Evolutionary conservation across 1,140 invertebrate genomes (phyloP).

Genomic region (Schmidtea mediterranea): DNA sequence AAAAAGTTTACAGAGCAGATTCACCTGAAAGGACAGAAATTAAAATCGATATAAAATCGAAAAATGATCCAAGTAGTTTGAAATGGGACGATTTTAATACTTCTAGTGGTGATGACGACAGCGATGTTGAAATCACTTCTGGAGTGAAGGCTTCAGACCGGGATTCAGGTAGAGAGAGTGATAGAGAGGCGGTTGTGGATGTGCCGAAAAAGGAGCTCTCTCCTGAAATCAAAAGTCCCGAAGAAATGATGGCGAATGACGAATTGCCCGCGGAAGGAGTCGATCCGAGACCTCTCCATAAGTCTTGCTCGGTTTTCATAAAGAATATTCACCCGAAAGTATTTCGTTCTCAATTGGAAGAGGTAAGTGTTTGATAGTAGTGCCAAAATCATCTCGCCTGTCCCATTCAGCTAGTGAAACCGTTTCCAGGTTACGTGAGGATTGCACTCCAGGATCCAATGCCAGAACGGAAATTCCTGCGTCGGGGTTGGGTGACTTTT

Average conservation of each 20-base stretch:
- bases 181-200: constrained; percentile 11
- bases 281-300: constrained; percentile 37
- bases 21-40: neutral
- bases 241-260: constrained; percentile 7
- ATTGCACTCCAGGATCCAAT: constrained; percentile 84
- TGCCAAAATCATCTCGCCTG: constrained; percentile 36
- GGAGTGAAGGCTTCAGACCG: constrained; percentile 10
- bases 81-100: constrained; percentile 11
- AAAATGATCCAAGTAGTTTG: constrained; percentile 9
- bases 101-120: neutral
- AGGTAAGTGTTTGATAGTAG: too few relatives aligned
- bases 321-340: constrained; percentile 76
- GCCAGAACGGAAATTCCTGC: constrained; percentile 69
- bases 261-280: constrained; percentile 7
- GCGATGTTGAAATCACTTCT: neutral
- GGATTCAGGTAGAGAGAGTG: constrained; percentile 14
- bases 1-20: constrained; percentile 11
- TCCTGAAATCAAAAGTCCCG: constrained; percentile 11
- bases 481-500: constrained; percentile 92
- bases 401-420: constrained; percentile 36
- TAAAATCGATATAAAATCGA: constrained; percentile 7
- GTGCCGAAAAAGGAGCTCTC: constrained; percentile 11
- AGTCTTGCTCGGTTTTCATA: constrained; percentile 83
- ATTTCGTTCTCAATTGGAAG: constrained; percentile 80
- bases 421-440: constrained; percentile 70